Evolutionary conservation across 1,140 invertebrate species (phyloP), one percentile per base, ranked within the genome.

Genomic region (Rhynchophorus ferrugineus): DNA sequence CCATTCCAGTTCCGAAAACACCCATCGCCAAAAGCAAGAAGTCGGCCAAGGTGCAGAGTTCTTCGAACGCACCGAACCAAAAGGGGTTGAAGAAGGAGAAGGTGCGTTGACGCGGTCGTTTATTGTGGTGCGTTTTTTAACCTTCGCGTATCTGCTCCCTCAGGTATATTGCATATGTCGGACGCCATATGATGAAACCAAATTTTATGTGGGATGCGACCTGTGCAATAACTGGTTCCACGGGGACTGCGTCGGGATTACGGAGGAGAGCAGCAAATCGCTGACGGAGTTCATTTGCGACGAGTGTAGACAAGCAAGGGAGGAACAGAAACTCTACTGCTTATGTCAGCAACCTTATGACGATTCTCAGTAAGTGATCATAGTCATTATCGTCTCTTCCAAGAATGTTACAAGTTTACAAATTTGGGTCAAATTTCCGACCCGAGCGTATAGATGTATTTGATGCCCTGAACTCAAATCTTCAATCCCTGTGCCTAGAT

Each of bases 191-290:
- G 94, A 98, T 70, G 87, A 92, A 64, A 88, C 87, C 8, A 92
- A 91, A 84, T 97, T 98, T 71, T 98, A 98, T 72, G 91, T 98
- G 57, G 92, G 91, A 24, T 99, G 96, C 73, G 95, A 97, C 72
- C 73, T 91, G 47, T 99, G 95, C 70, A 91, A 90, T 59, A 95
- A 96, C 72, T 98, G 95, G 94, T 98, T 96, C 75, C 95, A 99
- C 70, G 93, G 93, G 1, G 85, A 91, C 60, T 99, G 96, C 69
- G 92, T 98, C 1, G 91, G 88, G 16, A 89, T 98, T 35, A 92
- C 91, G 0, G 90, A 96, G 69, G 85, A 87, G 67, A 89, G 91
- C 75, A 94, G 91, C 45, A 91, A 94, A 69, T 82, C 81, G 5
- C 79, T 97, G 64, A 87, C 91, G 16, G 89, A 92, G 64, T 91